phyloP scores from a whole-genome alignment of 2,797 vertebrate species.

The Anomalospiza imberbis region DNA sequence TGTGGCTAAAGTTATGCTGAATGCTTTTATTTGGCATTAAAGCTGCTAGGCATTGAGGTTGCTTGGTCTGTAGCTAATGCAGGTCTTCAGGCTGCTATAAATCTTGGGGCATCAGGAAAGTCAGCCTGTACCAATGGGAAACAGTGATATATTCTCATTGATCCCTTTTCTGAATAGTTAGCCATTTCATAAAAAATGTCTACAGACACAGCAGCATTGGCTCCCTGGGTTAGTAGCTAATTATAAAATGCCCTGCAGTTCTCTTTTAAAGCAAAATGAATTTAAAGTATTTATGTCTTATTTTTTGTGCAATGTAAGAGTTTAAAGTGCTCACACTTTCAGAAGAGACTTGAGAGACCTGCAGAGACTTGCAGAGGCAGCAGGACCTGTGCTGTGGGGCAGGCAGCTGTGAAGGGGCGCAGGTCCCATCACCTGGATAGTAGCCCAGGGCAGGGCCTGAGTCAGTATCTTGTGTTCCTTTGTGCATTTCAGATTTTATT shows the following conservation, averaged over 20 bases:
- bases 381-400: background rate
- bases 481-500: background rate
- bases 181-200: conserved; percentile 21
- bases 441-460: background rate
- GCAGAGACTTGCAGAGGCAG: background rate
- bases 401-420: background rate
- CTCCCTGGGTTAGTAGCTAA: conserved; percentile 36
- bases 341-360: background rate
- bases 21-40: background rate
- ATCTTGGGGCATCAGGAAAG: background rate
- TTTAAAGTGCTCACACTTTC: background rate
- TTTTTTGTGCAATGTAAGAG: background rate
- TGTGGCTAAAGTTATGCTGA: background rate
- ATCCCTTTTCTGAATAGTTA: conserved; percentile 17
- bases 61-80: background rate
- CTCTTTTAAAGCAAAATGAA: conserved; percentile 44
- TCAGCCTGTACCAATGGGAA: background rate
- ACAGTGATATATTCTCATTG: background rate
- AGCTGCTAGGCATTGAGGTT: background rate
- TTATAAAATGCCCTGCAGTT: conserved; percentile 50
- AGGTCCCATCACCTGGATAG: background rate
- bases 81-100: background rate
- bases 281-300: background rate
- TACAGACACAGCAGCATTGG: background rate
- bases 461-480: background rate